phyloP scores from a whole-genome alignment of 2,113 vertebrate genomes.

The Melanotaenia duboulayi region DNA sequence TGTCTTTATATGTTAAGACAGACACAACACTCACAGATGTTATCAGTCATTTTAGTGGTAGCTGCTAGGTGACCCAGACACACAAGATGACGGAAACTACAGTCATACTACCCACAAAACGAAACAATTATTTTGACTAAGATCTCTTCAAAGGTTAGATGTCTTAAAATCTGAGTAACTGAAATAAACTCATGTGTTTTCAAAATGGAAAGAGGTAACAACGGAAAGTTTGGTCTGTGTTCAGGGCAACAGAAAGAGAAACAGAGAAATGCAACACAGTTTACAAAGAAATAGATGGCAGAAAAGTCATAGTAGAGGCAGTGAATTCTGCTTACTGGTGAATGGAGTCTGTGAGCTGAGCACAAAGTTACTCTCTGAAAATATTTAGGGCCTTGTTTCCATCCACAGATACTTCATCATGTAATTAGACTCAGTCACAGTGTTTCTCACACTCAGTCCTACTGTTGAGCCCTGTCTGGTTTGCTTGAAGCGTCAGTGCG shows the following conservation, averaged over 20 bases:
- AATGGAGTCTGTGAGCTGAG: constrained; percentile 29
- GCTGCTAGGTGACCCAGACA: neutral
- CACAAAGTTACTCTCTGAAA: constrained; percentile 30
- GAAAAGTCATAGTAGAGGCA: neutral
- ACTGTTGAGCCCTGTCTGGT: constrained; percentile 29
- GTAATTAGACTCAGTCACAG: constrained; percentile 18
- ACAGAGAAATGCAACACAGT: neutral
- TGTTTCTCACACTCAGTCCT: constrained; percentile 26
- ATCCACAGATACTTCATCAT: constrained; percentile 36
- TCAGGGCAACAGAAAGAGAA: neutral
- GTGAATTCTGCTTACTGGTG: constrained; percentile 7
- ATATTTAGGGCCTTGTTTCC: constrained; percentile 30
- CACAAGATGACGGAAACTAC: neutral
- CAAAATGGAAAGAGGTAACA: neutral
- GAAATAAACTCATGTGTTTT: neutral
- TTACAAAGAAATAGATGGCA: neutral
- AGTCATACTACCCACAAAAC: neutral
- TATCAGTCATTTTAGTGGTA: neutral
- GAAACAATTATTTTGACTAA: neutral
- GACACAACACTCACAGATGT: neutral
- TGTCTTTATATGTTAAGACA: neutral
- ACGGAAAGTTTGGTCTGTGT: neutral
- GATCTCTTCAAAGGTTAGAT: neutral
- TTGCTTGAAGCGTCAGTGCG: constrained; percentile 24
- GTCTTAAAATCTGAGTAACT: neutral